Conservation (phyloP, 1,140 invertebrate genomes). For the Heliconius hewitsoni region DNA sequence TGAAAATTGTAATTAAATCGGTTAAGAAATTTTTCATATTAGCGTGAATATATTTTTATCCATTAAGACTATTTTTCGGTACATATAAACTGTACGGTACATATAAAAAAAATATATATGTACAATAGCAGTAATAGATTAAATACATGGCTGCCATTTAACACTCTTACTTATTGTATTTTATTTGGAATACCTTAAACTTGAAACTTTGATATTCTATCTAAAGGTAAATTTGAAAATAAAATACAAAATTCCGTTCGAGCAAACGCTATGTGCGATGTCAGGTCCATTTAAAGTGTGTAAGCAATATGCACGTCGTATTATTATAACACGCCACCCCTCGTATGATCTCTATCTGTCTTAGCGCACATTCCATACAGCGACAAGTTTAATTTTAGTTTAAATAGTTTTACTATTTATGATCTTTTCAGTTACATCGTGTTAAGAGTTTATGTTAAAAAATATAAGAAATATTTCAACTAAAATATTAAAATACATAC, state of each 20-base stretch:
- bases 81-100: too few relatives aligned
- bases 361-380: neutral
- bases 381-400: neutral
- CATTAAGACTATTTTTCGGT: too few relatives aligned
- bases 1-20: too few relatives aligned
- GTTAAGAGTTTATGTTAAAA: too few relatives aligned
- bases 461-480: too few relatives aligned
- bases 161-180: neutral
- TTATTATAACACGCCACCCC: constrained; percentile 10
- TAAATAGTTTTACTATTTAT: neutral
- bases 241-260: neutral
- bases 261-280: neutral
- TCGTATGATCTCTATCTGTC: neutral
- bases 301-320: neutral
- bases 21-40: too few relatives aligned
- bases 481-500: too few relatives aligned
- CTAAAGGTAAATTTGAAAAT: neutral
- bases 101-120: too few relatives aligned
- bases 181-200: neutral
- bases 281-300: neutral
- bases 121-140: neutral
- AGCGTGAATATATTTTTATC: too few relatives aligned
- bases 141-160: neutral
- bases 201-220: neutral
- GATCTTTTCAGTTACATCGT: too few relatives aligned